phyloP scores from a whole-genome alignment of 92 coral and sea anemone genomes.

The Blastomussa wellsi region DNA sequence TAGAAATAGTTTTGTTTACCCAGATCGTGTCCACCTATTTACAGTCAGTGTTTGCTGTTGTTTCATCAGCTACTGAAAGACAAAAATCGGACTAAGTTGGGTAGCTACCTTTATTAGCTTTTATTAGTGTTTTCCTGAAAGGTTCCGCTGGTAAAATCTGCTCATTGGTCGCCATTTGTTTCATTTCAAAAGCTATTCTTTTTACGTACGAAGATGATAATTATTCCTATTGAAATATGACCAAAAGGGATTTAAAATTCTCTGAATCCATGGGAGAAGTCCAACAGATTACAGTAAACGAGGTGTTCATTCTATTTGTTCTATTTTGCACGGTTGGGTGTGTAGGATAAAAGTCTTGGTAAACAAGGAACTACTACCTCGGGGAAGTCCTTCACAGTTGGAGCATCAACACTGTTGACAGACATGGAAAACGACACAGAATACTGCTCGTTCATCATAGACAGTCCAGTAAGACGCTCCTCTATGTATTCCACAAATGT shows the following conservation, averaged over 20 bases:
- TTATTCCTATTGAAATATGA: neutral
- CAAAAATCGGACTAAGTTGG: neutral
- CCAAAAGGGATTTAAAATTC: neutral
- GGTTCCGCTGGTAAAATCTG: neutral
- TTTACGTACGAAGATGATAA: neutral
- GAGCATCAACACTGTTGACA: neutral
- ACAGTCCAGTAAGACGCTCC: constrained; percentile 1
- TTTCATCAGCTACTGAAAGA: neutral
- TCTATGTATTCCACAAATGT: constrained; percentile 8
- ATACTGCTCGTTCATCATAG: constrained; percentile 25
- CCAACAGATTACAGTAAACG: neutral
- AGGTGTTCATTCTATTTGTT: neutral
- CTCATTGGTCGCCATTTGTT: too few species aligned
- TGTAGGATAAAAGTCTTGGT: neutral
- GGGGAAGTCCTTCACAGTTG: neutral
- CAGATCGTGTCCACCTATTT: neutral
- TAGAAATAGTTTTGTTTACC: neutral
- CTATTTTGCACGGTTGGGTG: neutral
- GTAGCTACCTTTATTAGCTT: too few species aligned
- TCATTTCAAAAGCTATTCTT: too few species aligned
- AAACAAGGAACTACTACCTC: neutral
- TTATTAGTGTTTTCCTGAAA: neutral
- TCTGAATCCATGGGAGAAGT: neutral
- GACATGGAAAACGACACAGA: constrained; percentile 15
- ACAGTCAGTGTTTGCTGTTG: neutral